Base-by-base conservation (phyloP, 1,140 invertebrate genomes). In the Calliopsis andreniformis region DNA sequence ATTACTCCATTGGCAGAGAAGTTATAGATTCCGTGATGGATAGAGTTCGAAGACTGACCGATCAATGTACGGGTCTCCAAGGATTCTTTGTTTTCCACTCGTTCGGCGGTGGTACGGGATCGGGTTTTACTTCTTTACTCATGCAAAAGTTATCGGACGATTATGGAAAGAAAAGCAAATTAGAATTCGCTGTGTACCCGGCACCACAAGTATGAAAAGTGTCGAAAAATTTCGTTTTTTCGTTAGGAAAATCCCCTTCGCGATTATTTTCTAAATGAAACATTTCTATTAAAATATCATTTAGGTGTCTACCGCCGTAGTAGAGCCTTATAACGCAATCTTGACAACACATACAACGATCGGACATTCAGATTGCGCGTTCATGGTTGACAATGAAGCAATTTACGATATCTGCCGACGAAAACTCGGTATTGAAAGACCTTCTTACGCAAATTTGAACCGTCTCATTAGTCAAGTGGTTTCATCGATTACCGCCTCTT, bases 391-490 rank as follows among this genome's bases (percentile, higher is more conserved):
- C 20, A 84, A 84, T 20, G 83, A 84, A 25, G 83, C 83, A 0
- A 84, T 84, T 51, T 84, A 84, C 4, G 83, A 84, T 32, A 84
- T 84, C 39, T 84, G 83, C 49, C 78, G 82, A 7, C 81, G 83
- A 0, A 84, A 84, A 8, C 81, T 84, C 7, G 68, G 73, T 10
- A 84, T 84, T 10, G 83, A 84, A 30, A 56, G 83, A 10, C 83
- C 83, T 1, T 78, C 79, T 1, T 84, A 84, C 30, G 78, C 81
- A 1, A 84, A 84, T 53, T 14, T 84, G 23, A 84, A 84, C 30
- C 82, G 83, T 0, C 69, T 84, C n/a, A 84, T 84, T 25, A 84
- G 83, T 32, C 83, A 84, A 49, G 83, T 84, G 6, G 83, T 84
- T 3, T 84, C 83, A 0, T 84, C 83, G 30, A 84, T 84, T 23